These are phyloP conservation scores for Heteractis magnifica DNA, from an alignment of 92 coral and sea anemone genomes.

Conservation along the genomic window DNA sequence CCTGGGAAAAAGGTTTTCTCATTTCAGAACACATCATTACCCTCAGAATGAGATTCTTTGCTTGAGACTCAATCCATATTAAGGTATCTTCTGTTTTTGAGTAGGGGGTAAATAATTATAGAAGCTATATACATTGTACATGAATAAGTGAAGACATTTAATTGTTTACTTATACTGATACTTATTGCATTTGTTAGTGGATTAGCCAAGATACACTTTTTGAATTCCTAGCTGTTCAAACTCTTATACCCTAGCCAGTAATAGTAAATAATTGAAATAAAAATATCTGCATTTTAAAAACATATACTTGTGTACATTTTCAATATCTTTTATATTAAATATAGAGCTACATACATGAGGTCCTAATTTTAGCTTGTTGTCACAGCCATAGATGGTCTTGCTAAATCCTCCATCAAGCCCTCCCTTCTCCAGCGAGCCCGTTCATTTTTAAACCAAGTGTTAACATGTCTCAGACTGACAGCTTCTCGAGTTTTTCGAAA, in stretches of 20 bases:
- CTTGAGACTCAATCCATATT: too few relatives aligned
- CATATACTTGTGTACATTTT: conserved; percentile 15
- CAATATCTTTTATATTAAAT: conserved; percentile 16
- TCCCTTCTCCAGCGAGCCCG: conserved; percentile 86
- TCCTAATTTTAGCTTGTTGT: conserved; percentile 32
- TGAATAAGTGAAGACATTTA: too few relatives aligned
- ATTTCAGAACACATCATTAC: too few relatives aligned
- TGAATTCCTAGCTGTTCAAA: neutral
- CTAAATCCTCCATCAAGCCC: conserved; percentile 72
- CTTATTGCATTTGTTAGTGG: too few relatives aligned
- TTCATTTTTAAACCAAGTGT: conserved; percentile 98
- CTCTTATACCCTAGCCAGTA: neutral
- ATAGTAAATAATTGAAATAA: neutral
- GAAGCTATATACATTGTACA: too few relatives aligned
- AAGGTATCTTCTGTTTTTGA: too few relatives aligned
- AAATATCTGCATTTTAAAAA: conserved; percentile 3
- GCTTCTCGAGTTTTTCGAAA: conserved; percentile 73
- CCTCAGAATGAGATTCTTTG: too few relatives aligned
- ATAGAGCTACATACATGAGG: neutral
- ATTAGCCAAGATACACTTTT: neutral
- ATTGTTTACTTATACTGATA: too few relatives aligned
- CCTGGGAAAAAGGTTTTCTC: too few relatives aligned
- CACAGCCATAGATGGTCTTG: conserved; percentile 84
- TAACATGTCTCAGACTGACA: conserved; percentile 84
- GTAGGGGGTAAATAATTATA: too few relatives aligned